Conservation (phyloP, 2,113 vertebrate species). For the Oenanthe oenanthe region DNA sequence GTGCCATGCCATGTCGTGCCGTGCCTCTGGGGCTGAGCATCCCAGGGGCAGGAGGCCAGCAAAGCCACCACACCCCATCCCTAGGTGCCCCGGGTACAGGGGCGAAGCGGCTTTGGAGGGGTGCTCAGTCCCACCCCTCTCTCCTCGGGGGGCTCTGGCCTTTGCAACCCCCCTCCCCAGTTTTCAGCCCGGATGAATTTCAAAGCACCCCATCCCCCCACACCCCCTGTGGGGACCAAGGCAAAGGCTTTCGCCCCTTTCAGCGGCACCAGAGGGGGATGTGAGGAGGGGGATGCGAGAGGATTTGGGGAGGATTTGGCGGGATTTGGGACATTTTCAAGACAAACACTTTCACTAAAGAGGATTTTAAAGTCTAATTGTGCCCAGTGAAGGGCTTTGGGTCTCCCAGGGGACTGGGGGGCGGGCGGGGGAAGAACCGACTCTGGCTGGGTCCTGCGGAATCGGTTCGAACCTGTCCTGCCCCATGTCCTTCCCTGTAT, state of each 20-base stretch:
- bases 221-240: background rate
- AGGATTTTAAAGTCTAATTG: constrained; percentile 66
- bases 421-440: background rate
- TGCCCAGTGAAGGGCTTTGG: background rate
- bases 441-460: background rate
- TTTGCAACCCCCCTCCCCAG: background rate
- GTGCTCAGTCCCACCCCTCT: background rate
- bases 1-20: background rate
- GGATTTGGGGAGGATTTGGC: background rate
- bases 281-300: background rate
- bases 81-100: background rate
- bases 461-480: background rate
- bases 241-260: background rate
- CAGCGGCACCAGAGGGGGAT: background rate
- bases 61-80: background rate
- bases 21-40: background rate
- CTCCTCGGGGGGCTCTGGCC: background rate
- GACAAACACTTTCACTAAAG: constrained; percentile 72
- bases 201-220: constrained; percentile 1
- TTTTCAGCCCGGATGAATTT: background rate
- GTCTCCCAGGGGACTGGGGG: no score
- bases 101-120: background rate
- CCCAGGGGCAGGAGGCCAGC: background rate
- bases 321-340: constrained; percentile 72
- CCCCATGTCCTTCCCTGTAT: no score